Evolutionary conservation across 2,888 invertebrate genomes (phyloP).

Genomic region (Drosophila borealis): DNA sequence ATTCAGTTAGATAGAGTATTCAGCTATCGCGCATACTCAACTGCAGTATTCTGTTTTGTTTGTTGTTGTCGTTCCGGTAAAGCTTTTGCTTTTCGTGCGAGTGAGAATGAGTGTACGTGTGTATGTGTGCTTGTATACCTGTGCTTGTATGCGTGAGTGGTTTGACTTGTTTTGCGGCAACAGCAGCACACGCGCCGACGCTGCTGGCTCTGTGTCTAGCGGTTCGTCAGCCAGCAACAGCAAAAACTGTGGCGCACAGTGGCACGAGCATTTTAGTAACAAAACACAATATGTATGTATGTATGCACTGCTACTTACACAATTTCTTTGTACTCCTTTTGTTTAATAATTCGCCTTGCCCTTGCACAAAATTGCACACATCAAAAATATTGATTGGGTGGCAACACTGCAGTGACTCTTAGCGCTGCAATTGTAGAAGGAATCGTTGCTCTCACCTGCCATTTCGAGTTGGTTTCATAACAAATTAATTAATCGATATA

Average conservation of each 20-base stretch:
- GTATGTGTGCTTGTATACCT: constrained; percentile 19
- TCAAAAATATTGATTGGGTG: constrained; percentile 1
- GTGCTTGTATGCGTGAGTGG: constrained; percentile 63
- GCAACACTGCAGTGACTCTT: constrained; percentile 4
- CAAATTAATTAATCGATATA: constrained; percentile 13
- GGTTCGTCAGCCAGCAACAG: constrained; percentile 60
- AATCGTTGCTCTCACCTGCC: neutral
- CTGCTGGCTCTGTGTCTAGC: constrained; percentile 63
- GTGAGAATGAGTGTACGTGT: constrained; percentile 35
- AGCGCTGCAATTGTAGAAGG: neutral
- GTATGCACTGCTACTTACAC: neutral
- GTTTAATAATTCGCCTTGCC: neutral
- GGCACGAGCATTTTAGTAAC: constrained; percentile 34
- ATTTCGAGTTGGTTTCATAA: neutral
- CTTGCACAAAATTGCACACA: constrained; percentile 4
- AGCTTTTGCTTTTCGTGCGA: constrained; percentile 65
- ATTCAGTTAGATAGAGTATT: constrained; percentile 31
- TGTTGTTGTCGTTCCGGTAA: constrained; percentile 57
- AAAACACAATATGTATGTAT: constrained; percentile 1
- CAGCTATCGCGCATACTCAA: constrained; percentile 3
- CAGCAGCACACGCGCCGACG: constrained; percentile 74
- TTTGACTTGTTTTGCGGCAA: constrained; percentile 78
- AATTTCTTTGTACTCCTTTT: neutral
- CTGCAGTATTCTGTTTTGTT: constrained; percentile 42
- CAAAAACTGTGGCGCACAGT: constrained; percentile 68